Evolutionary conservation across 2,888 invertebrate species (phyloP), one percentile per base, ranked within the genome.

Genomic region (Nebria brevicollis): DNA sequence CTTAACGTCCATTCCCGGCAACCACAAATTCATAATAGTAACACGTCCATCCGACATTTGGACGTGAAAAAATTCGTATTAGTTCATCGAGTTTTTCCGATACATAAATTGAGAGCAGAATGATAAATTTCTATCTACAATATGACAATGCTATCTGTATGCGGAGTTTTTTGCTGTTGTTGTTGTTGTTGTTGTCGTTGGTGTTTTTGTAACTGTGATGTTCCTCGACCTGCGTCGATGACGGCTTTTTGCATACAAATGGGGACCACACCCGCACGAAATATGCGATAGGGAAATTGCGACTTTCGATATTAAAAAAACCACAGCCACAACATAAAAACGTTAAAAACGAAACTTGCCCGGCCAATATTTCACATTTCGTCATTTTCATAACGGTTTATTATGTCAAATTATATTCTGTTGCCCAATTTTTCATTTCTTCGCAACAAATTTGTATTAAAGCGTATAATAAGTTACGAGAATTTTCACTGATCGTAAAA

Each of bases 251-350:
- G 72, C 77, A 77, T 77, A 68, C 77, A 77, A 77, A 77, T 77
- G 77, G 43, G 77, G 15, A 75, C 34, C 68, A 77, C 15, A 54
- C 70, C 77, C 15, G 70, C 42, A 77, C 70, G 66, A 77, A 77
- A 77, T 77, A 54, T 54, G 66, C 77, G 77, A 77, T 77, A 77
- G 66, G 66, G 70, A 77, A 68, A 77, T 70, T 77, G 68, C 70
- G 77, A 70, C 72, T 42, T 43, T 42, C 15, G 13, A 64, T n/a
- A 76, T 54, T 65, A 77, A 77, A 75, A 75, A 76, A 66, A 42
- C 11, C 64, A 68, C 64, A 68, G 66, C n/a, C 66, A 15, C 8
- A 13, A 25, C 68, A 41, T 42, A 25, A 42, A 26, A 20, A 77
- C 76, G 20, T 54, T 13, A 54, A 54, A 54, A 11, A 54, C 7